Base-by-base conservation (phyloP, 2,113 vertebrate genomes). In the Burhinus oedicnemus region DNA sequence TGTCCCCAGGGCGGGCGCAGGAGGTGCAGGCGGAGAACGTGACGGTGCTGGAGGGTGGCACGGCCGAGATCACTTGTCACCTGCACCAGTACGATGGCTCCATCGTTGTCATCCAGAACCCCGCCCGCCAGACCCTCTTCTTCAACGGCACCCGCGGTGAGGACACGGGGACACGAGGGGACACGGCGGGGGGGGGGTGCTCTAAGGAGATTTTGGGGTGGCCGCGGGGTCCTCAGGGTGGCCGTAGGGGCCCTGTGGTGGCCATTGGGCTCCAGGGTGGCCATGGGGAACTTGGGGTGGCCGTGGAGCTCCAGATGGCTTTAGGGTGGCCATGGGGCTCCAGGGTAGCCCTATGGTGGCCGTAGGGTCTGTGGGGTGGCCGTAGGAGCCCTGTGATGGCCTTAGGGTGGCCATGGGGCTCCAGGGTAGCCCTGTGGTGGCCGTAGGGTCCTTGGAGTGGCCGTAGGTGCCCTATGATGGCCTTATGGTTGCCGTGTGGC, bases 81-180 rank as follows among this genome's bases (percentile, higher is more conserved):
- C 98, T 99, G 30, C 99, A 99, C 94, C 99, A 99, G 95, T 99
- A 99, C 6, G 99, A 99, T 40, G 99, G 99, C 34, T 99, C 99
- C 71, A 99, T 99, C 27, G 99, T 99, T 93, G 99, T 99, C 91
- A 99, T 99, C 97, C 99, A 99, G 98, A 99, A 99, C 94, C 99
- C 99, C 8, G 98, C 98, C 45, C 98, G 99, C 45, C 99, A 99
- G 96, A 99, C 99, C 4, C 98, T 99, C 34, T 99, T 99, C 98
- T 99, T 99, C 97, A 99, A 99, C 4, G 99, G 99, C 87, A 99
- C 99, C 2, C 97, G 99, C 80, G 99, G 99, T 99, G 91, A 96
- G 98, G 79, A 12, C 54, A 8, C 30, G 54, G 54, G 54, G 54
- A 55, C 54, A 11, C 10, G 15, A 9, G 52, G 52, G 54, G 54